These are phyloP conservation scores for Lindbergichthys nudifrons DNA, from an alignment of 2,797 vertebrate species.

Conservation along the genomic window DNA sequence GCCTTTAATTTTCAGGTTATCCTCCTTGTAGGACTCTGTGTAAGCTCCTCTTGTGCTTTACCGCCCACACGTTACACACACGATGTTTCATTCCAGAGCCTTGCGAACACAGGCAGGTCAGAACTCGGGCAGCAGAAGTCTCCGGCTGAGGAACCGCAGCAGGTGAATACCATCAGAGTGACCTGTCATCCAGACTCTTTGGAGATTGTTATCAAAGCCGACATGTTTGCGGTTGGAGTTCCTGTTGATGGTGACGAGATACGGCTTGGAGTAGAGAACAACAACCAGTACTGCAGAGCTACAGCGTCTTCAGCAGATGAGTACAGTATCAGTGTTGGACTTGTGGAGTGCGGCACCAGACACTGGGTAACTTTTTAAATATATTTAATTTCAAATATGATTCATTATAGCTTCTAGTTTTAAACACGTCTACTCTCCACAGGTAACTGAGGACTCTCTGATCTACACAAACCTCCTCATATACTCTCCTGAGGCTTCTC, in stretches of 20 bases:
- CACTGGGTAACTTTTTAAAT: constrained; percentile 73
- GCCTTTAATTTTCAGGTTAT: neutral
- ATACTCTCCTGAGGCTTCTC: constrained; percentile 68
- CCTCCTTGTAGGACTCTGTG: constrained; percentile 36
- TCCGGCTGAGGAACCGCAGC: constrained; percentile 9
- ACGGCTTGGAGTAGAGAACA: constrained; percentile 67
- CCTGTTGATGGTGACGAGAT: constrained; percentile 67
- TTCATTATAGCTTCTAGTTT: fast-evolving
- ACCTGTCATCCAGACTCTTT: constrained; percentile 73
- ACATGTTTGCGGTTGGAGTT: constrained; percentile 75
- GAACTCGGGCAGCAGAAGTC: neutral
- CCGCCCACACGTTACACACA: neutral
- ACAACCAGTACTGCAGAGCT: constrained; percentile 58
- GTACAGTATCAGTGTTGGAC: constrained; percentile 66
- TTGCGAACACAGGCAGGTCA: neutral
- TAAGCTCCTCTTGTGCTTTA: constrained; percentile 14
- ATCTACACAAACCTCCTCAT: constrained; percentile 82
- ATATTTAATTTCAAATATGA: fast-evolving
- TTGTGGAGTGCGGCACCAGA: constrained; percentile 77
- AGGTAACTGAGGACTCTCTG: constrained; percentile 77
- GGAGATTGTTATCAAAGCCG: constrained; percentile 73
- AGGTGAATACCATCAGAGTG: constrained; percentile 69
- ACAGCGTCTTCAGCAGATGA: constrained; percentile 45
- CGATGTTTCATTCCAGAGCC: neutral
- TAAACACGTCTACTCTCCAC: constrained; percentile 1